phyloP scores from a whole-genome alignment of 1,140 invertebrate species.

The Meloidogyne chitwoodi region DNA sequence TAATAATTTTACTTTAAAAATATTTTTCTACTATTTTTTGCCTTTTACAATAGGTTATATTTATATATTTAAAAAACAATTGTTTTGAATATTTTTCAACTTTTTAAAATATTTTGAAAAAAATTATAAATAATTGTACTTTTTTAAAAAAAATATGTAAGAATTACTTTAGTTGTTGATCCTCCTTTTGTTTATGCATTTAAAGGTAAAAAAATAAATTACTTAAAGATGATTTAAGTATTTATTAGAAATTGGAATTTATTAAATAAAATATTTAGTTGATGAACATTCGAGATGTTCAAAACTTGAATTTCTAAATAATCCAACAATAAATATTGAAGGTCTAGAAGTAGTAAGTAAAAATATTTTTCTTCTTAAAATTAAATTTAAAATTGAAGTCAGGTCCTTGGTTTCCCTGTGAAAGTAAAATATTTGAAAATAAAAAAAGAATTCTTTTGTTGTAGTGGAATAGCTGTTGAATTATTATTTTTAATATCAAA shows the following conservation, averaged over 20 bases:
- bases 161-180: conserved; percentile 46
- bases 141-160: conserved; percentile 48
- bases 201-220: not conserved
- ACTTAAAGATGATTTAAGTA: too few species aligned
- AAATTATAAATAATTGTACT: too few species aligned
- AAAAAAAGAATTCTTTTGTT: conserved; percentile 42
- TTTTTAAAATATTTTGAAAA: too few species aligned
- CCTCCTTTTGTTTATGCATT: conserved; percentile 56
- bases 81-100: too few species aligned
- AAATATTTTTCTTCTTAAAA: not conserved
- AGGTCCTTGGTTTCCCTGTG: conserved; percentile 52
- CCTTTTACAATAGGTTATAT: too few species aligned
- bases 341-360: not conserved
- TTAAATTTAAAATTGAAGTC: conserved; percentile 28
- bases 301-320: not conserved
- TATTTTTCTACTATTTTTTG: too few species aligned
- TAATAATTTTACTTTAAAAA: too few species aligned
- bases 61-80: too few species aligned
- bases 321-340: not conserved
- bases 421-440: conserved; percentile 1
- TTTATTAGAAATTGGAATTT: too few species aligned
- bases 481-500: conserved; percentile 43
- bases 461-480: conserved; percentile 51
- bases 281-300: not conserved
- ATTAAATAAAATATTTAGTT: too few species aligned